Percentiles rank a stretch among this genome's conserved stretches.
phyloP scores from a whole-genome alignment of 1,140 invertebrate genomes.

The Monochamus saltuarius region DNA sequence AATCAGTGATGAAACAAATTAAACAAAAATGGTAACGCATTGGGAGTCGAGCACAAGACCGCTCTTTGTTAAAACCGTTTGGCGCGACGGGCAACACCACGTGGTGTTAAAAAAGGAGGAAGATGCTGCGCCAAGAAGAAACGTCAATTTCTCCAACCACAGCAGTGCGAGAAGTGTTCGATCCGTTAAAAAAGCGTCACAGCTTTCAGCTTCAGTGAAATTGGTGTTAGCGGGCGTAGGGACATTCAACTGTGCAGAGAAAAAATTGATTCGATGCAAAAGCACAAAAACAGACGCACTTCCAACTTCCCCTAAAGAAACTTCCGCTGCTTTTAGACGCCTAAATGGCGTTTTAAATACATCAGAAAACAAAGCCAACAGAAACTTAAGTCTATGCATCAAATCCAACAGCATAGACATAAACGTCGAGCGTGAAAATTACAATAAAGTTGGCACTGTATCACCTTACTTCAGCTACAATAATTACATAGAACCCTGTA shows the following conservation, averaged over 20 bases:
- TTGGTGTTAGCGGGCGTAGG: slow-evolving; percentile 22
- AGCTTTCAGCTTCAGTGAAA: slow-evolving; percentile 29
- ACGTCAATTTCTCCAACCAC: background rate
- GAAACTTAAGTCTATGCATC: background rate
- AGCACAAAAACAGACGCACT: background rate
- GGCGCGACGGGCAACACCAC: slow-evolving; percentile 70
- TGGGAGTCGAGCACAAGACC: slow-evolving; percentile 73
- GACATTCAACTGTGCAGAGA: slow-evolving; percentile 5
- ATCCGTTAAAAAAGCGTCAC: slow-evolving; percentile 9
- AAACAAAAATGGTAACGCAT: slow-evolving; percentile 42
- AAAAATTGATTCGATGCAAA: slow-evolving; percentile 1
- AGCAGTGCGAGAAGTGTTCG: slow-evolving; percentile 43
- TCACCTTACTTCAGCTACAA: slow-evolving; percentile 1
- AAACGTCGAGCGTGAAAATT: background rate
- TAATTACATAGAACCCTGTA: background rate
- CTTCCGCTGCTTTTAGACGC: background rate
- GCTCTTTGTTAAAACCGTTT: slow-evolving; percentile 68
- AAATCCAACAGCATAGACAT: slow-evolving; percentile 14
- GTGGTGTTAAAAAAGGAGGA: slow-evolving; percentile 67
- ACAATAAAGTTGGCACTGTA: background rate
- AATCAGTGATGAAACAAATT: too few relatives aligned
- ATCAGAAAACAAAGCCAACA: background rate
- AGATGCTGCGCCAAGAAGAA: slow-evolving; percentile 13
- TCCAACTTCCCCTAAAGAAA: background rate
- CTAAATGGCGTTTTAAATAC: slow-evolving; percentile 1